These are phyloP conservation scores for Anarhynchus alexandrinus DNA, from an alignment of 2,113 vertebrate genomes.

Conservation along the genomic window DNA sequence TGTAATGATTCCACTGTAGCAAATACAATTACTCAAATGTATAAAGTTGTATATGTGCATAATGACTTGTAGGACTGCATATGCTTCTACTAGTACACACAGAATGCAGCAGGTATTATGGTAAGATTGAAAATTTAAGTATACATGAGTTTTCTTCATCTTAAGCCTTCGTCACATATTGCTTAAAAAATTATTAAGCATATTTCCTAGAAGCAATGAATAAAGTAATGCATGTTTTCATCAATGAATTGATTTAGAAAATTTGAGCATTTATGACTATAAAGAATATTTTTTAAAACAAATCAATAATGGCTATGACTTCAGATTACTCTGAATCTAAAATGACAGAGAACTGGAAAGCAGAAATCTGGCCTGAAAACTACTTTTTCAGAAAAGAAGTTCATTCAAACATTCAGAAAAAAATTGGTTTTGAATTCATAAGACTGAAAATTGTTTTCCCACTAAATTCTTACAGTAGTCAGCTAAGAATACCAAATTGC, in stretches of 20 bases:
- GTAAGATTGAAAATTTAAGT: not conserved
- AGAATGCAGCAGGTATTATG: not conserved
- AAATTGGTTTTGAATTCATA: not conserved
- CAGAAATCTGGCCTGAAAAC: not conserved
- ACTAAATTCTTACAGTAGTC: not conserved
- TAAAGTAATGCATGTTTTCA: not conserved
- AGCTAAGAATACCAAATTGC: not conserved
- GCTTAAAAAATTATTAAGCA: not conserved
- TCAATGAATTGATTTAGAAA: not conserved
- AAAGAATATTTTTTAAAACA: not conserved
- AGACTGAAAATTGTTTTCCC: not conserved
- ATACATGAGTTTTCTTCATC: not conserved
- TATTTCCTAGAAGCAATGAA: not conserved
- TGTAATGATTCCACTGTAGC: not conserved
- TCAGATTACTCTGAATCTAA: not conserved
- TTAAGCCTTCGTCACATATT: not conserved
- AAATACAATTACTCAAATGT: not conserved
- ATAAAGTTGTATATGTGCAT: not conserved
- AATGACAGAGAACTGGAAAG: not conserved
- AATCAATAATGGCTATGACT: not conserved
- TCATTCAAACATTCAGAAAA: not conserved
- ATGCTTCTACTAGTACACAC: not conserved
- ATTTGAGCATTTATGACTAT: not conserved
- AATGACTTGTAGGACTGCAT: not conserved
- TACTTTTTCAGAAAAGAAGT: not conserved